Evolutionary conservation across 2,113 vertebrate species (phyloP), one percentile per base, ranked within the genome.

Genomic region (Zosterops lateralis): DNA sequence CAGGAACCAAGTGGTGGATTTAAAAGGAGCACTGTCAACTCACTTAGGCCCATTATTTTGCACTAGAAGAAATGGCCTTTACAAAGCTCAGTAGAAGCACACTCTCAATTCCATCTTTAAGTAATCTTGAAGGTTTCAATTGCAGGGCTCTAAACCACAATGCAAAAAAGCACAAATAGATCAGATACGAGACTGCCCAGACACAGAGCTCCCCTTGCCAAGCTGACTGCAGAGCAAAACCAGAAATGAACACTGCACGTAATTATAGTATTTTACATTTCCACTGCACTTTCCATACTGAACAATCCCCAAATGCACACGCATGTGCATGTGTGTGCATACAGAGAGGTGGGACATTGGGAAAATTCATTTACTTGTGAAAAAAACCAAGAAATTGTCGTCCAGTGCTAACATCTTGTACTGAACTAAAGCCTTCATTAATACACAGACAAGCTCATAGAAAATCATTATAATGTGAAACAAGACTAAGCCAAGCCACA

Each of bases 231-330:
- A 75, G 82, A 95, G 72, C 85, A 92, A 93, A 97, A 95, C 90
- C 90, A 96, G 93, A 95, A 95, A 91, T 57, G 90, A 90, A 77
- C 10, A 3, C 85, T 75, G 89, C 91, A 93, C 67, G 4, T 95
- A 94, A 96, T 95, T 95, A 93, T 22, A 95, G 94, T 94, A 88
- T 93, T 95, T 95, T 95, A 96, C 90, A 86, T 95, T 94, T 95
- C 87, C 92, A 95, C 76, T 65, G 67, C 90, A 75, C 79, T 93
- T 93, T 95, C 90, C 92, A 86, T 92, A 79, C 85, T 68, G 82
- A 88, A 91, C 14, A 10, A 95, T 84, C 57, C 79, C 79, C 70
- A 71, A 80, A 79, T 58, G 68, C 92, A 93, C 83, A 84, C 60
- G 71, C 85, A 88, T 31, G 90, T 95, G 88, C 72, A 88, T 10